These are phyloP conservation scores for Nasua narica DNA, from an alignment of 2,797 vertebrate genomes.

Conservation along the genomic window DNA sequence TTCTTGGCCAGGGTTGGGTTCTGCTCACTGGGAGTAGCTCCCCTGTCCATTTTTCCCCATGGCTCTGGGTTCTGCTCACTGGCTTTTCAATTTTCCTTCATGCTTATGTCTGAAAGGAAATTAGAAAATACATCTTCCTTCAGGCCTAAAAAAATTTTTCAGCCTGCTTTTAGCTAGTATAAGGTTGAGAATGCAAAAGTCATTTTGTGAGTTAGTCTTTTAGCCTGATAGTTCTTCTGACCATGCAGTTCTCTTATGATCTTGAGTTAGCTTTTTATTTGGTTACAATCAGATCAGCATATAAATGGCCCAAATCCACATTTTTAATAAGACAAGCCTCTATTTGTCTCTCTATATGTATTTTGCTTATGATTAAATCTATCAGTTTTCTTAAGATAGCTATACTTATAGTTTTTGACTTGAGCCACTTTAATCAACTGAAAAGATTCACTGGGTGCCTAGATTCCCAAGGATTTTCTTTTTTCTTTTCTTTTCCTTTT, in stretches of 20 bases:
- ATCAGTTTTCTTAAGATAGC: neutral
- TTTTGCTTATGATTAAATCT: neutral
- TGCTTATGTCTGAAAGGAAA: neutral
- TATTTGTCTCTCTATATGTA: neutral
- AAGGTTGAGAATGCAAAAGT: neutral
- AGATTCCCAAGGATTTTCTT: neutral
- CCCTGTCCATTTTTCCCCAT: neutral
- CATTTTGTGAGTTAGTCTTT: neutral
- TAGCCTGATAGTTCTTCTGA: neutral
- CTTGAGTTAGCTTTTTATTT: neutral
- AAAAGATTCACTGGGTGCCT: neutral
- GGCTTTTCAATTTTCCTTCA: neutral
- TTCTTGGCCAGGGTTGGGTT: neutral
- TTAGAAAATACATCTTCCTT: neutral
- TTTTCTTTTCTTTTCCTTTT: accelerated
- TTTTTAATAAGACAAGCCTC: neutral
- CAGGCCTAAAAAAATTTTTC: neutral
- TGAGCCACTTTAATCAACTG: neutral
- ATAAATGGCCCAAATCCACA: neutral
- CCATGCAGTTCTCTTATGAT: neutral
- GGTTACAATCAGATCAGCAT: neutral
- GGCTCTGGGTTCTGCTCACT: neutral
- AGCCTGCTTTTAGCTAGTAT: neutral
- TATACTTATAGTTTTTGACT: neutral
- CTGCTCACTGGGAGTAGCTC: neutral